These are phyloP conservation scores for Stomatorhinus walkeri DNA, from an alignment of 2,797 vertebrate species.

Conservation along the genomic window DNA sequence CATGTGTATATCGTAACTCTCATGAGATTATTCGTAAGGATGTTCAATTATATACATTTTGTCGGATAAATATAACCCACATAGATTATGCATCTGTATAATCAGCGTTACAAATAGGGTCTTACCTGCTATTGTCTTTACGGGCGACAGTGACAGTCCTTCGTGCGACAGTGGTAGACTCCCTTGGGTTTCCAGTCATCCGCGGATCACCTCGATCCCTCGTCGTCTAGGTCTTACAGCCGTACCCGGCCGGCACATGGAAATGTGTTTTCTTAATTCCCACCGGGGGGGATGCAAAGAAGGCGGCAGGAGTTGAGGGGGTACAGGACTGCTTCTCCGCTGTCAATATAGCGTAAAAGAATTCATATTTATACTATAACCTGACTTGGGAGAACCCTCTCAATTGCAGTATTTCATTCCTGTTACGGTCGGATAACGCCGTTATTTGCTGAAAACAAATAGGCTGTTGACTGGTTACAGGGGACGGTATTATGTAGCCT, in stretches of 20 bases:
- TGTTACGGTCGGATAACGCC: neutral
- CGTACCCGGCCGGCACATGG: neutral
- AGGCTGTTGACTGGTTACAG: neutral
- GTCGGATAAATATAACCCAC: neutral
- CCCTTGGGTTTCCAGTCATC: neutral
- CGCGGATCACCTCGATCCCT: neutral
- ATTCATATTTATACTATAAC: neutral
- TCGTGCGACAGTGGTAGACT: neutral
- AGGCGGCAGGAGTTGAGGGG: neutral
- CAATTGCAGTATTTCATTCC: neutral
- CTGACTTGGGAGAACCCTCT: neutral
- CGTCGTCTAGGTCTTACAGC: neutral
- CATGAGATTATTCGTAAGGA: neutral
- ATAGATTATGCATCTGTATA: neutral
- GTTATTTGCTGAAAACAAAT: neutral
- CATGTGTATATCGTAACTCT: neutral
- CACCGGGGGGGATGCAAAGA: neutral
- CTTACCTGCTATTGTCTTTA: neutral
- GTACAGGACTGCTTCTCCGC: neutral
- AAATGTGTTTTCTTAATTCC: conserved; percentile 3
- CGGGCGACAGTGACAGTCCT: neutral
- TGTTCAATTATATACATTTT: neutral
- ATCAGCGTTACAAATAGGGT: neutral
- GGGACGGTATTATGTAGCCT: neutral
- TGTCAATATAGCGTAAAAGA: neutral